Conservation (phyloP, 1,140 invertebrate genomes). For the Drosophila tristis region DNA sequence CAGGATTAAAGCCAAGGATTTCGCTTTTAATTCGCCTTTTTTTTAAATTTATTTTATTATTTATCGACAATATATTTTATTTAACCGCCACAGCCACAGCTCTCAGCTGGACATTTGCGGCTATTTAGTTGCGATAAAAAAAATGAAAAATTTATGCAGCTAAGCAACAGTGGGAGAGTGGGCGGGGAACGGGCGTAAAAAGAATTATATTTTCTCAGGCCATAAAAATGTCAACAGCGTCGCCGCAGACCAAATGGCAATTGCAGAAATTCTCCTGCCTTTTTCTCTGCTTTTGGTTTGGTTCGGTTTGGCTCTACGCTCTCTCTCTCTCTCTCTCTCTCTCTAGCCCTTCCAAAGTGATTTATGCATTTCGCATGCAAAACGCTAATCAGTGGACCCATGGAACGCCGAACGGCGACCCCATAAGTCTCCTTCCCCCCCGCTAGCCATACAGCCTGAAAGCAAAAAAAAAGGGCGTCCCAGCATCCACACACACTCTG, state of each 20-base stretch:
- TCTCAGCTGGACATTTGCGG: constrained; percentile 72
- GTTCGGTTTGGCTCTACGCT: no score
- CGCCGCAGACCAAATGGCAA: constrained; percentile 63
- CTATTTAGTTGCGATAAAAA: constrained; percentile 78
- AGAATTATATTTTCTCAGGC: constrained; percentile 80
- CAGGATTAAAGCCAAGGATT: constrained; percentile 38
- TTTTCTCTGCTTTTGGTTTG: constrained; percentile 8
- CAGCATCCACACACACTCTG: constrained; percentile 21
- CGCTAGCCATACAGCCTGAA: background rate
- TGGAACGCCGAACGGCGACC: no score
- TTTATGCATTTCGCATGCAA: constrained; percentile 80
- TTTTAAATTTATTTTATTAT: constrained; percentile 37
- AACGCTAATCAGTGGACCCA: constrained; percentile 74
- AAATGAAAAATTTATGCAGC: constrained; percentile 66
- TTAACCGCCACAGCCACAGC: constrained; percentile 44
- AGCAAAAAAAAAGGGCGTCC: constrained; percentile 40
- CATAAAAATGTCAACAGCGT: constrained; percentile 80
- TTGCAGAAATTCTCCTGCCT: constrained; percentile 48
- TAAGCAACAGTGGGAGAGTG: constrained; percentile 31
- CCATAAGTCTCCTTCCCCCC: background rate
- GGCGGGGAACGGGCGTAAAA: constrained; percentile 22
- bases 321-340: background rate
- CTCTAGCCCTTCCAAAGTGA: constrained; percentile 36
- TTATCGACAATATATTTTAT: constrained; percentile 77
- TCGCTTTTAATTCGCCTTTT: background rate